phyloP scores from a whole-genome alignment of 2,113 vertebrate genomes.

The Ancistrus triradiatus region DNA sequence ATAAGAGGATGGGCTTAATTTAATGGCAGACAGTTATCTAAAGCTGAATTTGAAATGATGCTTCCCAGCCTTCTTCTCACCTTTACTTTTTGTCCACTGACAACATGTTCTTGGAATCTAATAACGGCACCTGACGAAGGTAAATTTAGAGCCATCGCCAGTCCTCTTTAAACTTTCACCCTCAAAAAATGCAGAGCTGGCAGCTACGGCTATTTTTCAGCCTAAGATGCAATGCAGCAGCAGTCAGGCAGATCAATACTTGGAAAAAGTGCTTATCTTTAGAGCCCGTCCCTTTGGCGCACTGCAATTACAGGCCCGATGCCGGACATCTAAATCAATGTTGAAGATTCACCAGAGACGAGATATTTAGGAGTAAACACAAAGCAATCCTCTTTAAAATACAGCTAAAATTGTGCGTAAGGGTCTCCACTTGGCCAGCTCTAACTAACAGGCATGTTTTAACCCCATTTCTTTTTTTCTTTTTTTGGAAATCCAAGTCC shows the following conservation, averaged over 20 bases:
- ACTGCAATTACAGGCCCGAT: conserved; percentile 55
- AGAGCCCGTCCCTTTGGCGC: conserved; percentile 44
- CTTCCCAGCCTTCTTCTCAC: too few species aligned
- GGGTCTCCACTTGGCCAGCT: neutral
- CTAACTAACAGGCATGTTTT: conserved; percentile 11
- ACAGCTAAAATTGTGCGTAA: conserved; percentile 7
- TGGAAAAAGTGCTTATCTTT: conserved; percentile 63
- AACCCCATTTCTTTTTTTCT: conserved; percentile 18
- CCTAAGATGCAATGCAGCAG: conserved; percentile 46
- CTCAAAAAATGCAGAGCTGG: conserved; percentile 22
- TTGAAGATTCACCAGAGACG: conserved; percentile 36
- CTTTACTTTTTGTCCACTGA: too few species aligned
- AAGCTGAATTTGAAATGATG: neutral
- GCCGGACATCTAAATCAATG: conserved; percentile 55
- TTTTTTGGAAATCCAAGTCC: conserved; percentile 25
- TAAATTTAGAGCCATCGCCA: neutral
- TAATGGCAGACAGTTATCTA: too few species aligned
- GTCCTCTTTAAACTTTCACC: too few species aligned
- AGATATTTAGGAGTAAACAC: conserved; percentile 9
- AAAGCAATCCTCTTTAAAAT: conserved; percentile 10
- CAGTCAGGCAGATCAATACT: conserved; percentile 46
- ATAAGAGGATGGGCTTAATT: too few species aligned
- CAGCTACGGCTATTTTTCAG: conserved; percentile 35
- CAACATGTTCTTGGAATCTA: too few species aligned
- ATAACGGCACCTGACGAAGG: too few species aligned